Conservation (phyloP, 2,113 vertebrate species). For the Sprattus sprattus region DNA sequence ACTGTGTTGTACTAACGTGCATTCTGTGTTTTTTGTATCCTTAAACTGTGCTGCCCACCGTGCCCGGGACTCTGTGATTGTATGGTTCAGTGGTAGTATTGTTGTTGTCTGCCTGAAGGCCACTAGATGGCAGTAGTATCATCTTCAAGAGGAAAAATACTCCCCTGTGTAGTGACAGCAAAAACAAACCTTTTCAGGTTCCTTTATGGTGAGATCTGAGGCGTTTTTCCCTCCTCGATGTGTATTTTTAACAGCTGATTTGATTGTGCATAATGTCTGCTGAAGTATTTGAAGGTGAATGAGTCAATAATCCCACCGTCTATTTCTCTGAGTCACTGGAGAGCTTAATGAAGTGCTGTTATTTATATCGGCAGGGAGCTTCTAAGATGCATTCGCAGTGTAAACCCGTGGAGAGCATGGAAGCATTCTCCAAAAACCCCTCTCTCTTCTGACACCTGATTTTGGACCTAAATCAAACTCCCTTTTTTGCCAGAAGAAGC, state of each 20-base stretch:
- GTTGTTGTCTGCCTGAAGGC: not conserved
- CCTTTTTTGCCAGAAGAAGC: slow-evolving; percentile 4
- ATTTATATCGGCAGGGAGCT: not conserved
- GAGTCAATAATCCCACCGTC: not conserved
- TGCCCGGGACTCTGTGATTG: too few species aligned
- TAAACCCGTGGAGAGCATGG: not conserved
- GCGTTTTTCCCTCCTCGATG: not conserved
- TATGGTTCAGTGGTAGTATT: not conserved
- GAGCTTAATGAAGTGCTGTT: not conserved
- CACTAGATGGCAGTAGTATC: slow-evolving; percentile 59
- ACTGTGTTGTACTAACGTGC: not conserved
- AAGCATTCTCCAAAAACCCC: not conserved
- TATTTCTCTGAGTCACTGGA: not conserved
- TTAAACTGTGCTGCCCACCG: not conserved
- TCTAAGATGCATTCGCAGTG: not conserved
- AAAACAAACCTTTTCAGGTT: not conserved
- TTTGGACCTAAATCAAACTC: not conserved
- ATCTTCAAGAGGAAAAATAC: slow-evolving; percentile 26
- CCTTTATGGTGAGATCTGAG: not conserved
- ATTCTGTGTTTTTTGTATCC: not conserved
- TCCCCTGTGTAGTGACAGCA: not conserved
- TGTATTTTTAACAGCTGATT: slow-evolving; percentile 15
- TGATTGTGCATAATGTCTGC: not conserved
- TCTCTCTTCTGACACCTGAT: not conserved
- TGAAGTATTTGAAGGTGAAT: not conserved